Evolutionary conservation across 2,113 vertebrate species (phyloP), one percentile per base, ranked within the genome.

Genomic region (Poeciliopsis turrubarensis): DNA sequence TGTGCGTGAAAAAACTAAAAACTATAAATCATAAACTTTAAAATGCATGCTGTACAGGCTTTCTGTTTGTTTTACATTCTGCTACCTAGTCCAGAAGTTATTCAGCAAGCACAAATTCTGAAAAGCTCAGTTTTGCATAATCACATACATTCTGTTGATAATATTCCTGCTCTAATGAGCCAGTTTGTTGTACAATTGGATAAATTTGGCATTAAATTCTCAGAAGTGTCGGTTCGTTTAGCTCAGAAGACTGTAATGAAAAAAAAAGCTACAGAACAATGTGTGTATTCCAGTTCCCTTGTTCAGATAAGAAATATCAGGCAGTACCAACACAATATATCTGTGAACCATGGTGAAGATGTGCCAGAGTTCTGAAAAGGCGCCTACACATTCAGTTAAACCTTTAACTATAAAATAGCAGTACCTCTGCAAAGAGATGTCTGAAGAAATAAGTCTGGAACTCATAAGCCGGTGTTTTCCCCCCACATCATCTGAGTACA

Each of bases 371-470:
- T 77, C 68, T 85, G 37, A n/a, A 76, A 82, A 47, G 39, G 68
- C 81, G 66, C 85, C 80, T 69, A 87, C 73, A 84, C 73, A 67
- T 70, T 86, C 66, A 62, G 31, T 79, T 86, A 87, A 85, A 19
- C 72, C 22, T 68, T 86, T 80, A 83, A 87, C 83, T 81, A 86
- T 75, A 74, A 77, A 91, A 68, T 67, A 78, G 78, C 70, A 70
- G 68, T 75, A 73, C 65, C 81, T 82, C 66, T 79, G 82, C 80
- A 82, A 82, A 79, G 72, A 75, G 66, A 91, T 85, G 75, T 81
- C 84, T 87, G 75, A 91, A 89, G 83, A 85, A 87, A 85, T 90
- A 84, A 87, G 19, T 54, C 79, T 81, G 67, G 67, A 72, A 76
- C 73, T 86, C 85, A 87, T 89, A 86, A 89, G 75, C 79, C 68